Evolutionary conservation across 2,113 vertebrate species (phyloP).

Genomic region (Cebus imitator): DNA sequence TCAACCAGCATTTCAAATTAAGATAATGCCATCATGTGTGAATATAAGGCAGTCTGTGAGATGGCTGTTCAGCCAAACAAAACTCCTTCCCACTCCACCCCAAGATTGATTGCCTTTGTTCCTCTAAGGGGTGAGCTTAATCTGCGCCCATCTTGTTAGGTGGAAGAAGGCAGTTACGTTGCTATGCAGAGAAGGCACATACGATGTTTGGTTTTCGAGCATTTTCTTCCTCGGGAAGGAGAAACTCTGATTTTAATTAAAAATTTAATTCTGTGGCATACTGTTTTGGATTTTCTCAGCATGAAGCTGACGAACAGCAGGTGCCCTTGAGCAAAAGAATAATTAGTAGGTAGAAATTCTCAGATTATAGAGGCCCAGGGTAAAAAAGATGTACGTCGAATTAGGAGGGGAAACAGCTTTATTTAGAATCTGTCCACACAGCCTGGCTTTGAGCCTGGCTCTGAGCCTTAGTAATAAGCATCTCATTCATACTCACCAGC

Average conservation of each 20-base stretch:
- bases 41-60: neutral
- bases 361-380: neutral
- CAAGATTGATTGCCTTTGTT: accelerated
- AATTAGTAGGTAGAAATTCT: conserved; percentile 1
- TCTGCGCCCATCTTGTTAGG: accelerated
- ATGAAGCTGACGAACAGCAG: neutral
- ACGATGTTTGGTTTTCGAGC: accelerated
- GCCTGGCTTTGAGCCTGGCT: neutral
- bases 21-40: accelerated
- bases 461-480: accelerated
- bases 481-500: accelerated
- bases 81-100: accelerated
- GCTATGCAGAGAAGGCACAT: accelerated
- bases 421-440: accelerated
- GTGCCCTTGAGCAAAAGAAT: conserved; percentile 56
- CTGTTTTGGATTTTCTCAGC: conserved; percentile 21
- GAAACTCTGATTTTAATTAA: conserved; percentile 39
- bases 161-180: accelerated
- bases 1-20: neutral
- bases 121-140: accelerated
- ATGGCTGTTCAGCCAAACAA: neutral
- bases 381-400: neutral
- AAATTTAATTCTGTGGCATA: conserved; percentile 45
- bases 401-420: neutral
- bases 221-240: neutral